phyloP scores from a whole-genome alignment of 2,797 vertebrate species.

The Coregonus sp. region DNA sequence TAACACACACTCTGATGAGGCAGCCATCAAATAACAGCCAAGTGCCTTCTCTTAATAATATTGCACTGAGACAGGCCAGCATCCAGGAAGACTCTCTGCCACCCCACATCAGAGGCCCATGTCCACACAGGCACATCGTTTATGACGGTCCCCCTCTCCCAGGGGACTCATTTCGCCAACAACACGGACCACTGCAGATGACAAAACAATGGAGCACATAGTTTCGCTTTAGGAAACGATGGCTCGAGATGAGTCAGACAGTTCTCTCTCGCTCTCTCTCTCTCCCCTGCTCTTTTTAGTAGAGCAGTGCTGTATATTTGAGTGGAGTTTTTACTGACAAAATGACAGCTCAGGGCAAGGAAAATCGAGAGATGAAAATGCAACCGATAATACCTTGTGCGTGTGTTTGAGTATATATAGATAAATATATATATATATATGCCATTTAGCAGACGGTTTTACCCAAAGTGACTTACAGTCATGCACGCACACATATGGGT shows the following conservation, averaged over 20 bases:
- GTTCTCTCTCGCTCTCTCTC: not conserved
- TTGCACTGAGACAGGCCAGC: conserved; percentile 2
- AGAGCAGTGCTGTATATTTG: conserved; percentile 27
- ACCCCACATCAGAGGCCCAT: conserved; percentile 43
- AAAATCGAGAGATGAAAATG: conserved; percentile 44
- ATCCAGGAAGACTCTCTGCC: conserved; percentile 27
- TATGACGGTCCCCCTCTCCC: conserved; percentile 48
- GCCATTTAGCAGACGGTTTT: too few relatives aligned
- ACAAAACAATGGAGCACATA: conserved; percentile 53
- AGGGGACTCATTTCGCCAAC: conserved; percentile 57
- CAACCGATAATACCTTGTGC: too few relatives aligned
- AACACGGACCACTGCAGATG: conserved; percentile 59
- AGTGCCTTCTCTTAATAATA: not conserved
- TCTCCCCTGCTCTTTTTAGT: too few relatives aligned
- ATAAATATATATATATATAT: too few relatives aligned
- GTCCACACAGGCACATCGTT: conserved; percentile 48
- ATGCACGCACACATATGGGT: too few relatives aligned
- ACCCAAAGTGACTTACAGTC: too few relatives aligned
- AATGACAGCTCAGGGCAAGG: conserved; percentile 47
- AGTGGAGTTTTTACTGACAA: conserved; percentile 45
- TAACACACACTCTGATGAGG: too few relatives aligned
- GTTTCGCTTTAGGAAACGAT: conserved; percentile 51
- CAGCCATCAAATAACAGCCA: too few relatives aligned
- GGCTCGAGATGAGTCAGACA: conserved; percentile 15
- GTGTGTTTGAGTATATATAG: too few relatives aligned